These are phyloP conservation scores for Magallana nippona DNA, from an alignment of 2,888 invertebrate genomes.

Conservation along the genomic window DNA sequence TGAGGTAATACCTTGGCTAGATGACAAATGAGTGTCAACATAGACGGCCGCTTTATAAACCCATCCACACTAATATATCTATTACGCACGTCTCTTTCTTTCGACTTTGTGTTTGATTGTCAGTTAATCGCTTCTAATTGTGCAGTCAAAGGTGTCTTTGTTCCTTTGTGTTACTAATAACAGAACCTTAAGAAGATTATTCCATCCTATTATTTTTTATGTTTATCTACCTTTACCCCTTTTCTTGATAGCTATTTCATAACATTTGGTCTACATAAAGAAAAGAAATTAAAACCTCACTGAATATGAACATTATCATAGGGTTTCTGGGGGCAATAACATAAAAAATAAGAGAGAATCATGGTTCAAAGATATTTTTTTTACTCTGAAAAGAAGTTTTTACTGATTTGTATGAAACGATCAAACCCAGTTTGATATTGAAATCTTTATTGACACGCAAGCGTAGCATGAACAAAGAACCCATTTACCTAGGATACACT, in stretches of 20 bases:
- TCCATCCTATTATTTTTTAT: not conserved
- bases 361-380: not conserved
- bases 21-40: constrained; percentile 10
- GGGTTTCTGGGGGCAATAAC: not conserved
- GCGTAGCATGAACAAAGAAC: not conserved
- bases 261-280: not conserved
- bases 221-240: not conserved
- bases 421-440: not conserved
- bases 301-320: not conserved
- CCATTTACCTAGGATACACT: not conserved
- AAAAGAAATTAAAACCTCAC: not conserved
- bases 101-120: constrained; percentile 16
- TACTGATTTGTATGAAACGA: not conserved
- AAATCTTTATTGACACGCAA: constrained; percentile 19
- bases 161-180: constrained; percentile 19
- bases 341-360: not conserved
- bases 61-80: constrained; percentile 7
- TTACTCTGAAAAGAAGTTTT: not conserved
- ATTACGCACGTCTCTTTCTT: constrained; percentile 9
- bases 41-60: not conserved
- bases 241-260: not conserved
- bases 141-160: constrained; percentile 21
- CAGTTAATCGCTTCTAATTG: constrained; percentile 32
- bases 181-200: not conserved
- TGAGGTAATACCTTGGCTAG: not conserved